phyloP scores from a whole-genome alignment of 1,140 invertebrate species.

The Samia ricini region DNA sequence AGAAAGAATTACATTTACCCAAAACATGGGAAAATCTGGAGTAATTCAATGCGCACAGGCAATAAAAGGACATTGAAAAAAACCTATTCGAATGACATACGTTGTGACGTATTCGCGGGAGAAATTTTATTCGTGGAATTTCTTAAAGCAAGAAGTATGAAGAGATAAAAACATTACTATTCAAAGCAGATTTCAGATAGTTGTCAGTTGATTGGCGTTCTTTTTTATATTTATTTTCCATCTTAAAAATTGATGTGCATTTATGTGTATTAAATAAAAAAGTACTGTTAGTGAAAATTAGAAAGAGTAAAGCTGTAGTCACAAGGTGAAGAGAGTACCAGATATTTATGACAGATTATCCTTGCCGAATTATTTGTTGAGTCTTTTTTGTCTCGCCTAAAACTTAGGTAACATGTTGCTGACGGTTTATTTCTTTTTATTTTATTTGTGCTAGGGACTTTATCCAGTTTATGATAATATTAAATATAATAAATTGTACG shows the following conservation, averaged over 20 bases:
- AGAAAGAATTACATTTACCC: constrained; percentile 73
- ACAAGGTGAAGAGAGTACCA: too few species aligned
- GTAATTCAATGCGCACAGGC: constrained; percentile 67
- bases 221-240: not conserved
- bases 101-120: constrained; percentile 14
- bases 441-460: not conserved
- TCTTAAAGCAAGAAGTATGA: not conserved
- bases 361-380: too few species aligned
- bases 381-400: too few species aligned
- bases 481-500: not conserved
- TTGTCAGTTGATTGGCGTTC: constrained; percentile 5
- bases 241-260: not conserved
- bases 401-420: not conserved
- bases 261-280: not conserved
- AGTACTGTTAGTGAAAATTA: not conserved
- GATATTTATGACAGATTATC: too few species aligned
- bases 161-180: constrained; percentile 13
- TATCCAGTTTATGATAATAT: not conserved
- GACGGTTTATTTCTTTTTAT: not conserved
- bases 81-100: constrained; percentile 15
- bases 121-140: constrained; percentile 1
- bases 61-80: constrained; percentile 30
- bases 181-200: constrained; percentile 15
- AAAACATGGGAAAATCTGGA: constrained; percentile 64
- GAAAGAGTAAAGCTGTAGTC: too few species aligned